Evolutionary conservation across 2,797 vertebrate species (phyloP).

Genomic region (Lophius americanus): DNA sequence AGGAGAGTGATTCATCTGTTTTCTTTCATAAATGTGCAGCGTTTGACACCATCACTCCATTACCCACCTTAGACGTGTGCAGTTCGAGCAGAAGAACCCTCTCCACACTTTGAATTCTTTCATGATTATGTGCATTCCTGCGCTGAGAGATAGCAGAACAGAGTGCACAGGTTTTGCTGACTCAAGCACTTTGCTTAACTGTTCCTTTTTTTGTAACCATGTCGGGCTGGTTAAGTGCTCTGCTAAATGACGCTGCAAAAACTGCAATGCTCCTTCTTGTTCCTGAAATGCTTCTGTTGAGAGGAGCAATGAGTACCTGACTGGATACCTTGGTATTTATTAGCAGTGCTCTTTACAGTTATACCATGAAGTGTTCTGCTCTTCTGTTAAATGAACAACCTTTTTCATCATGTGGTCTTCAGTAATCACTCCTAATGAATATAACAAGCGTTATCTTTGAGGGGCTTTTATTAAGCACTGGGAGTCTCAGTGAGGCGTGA

Average conservation of each 20-base stretch:
- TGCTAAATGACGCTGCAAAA: constrained; percentile 34
- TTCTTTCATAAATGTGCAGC: too few relatives aligned
- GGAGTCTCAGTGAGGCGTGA: background rate
- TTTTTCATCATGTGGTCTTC: constrained; percentile 7
- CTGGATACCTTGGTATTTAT: constrained; percentile 67
- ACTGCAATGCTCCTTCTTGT: constrained; percentile 37
- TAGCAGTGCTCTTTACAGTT: constrained; percentile 9
- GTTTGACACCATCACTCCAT: background rate
- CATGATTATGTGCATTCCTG: constrained; percentile 2
- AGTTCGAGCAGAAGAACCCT: background rate
- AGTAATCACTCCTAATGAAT: background rate
- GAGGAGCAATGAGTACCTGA: constrained; percentile 29
- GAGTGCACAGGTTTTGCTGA: constrained; percentile 20
- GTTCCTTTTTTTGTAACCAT: constrained; percentile 15
- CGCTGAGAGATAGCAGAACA: background rate
- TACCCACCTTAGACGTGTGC: background rate
- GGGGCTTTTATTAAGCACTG: constrained; percentile 1
- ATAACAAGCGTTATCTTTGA: background rate
- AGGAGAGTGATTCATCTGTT: too few relatives aligned
- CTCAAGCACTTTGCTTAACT: constrained; percentile 15
- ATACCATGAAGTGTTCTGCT: background rate
- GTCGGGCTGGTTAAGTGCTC: constrained; percentile 37
- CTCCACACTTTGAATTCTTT: background rate
- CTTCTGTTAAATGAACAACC: background rate
- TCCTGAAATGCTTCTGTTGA: constrained; percentile 66